Conservation (phyloP, 2,888 invertebrate genomes). For the Blastobasis lacticolella region DNA sequence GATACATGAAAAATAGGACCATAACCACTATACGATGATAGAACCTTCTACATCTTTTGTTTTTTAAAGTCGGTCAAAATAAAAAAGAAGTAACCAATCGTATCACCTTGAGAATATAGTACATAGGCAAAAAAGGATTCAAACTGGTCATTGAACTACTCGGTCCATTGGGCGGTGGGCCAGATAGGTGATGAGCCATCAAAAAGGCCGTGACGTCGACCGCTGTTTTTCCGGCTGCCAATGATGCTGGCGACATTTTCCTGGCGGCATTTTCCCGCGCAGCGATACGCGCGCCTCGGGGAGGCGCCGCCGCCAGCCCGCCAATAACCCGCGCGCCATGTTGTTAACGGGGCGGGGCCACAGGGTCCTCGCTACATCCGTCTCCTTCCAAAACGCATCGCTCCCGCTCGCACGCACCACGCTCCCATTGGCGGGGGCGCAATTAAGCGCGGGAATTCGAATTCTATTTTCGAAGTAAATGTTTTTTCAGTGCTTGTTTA, state of each 20-base stretch:
- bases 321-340: slow-evolving; percentile 79
- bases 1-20: too few species aligned
- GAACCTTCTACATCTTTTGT: too few species aligned
- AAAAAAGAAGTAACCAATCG: too few species aligned
- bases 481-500: slow-evolving; percentile 65
- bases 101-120: slow-evolving; percentile 1
- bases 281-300: slow-evolving; percentile 39
- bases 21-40: too few species aligned
- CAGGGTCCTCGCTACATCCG: slow-evolving; percentile 30
- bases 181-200: too few species aligned
- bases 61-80: too few species aligned
- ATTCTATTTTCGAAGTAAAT: slow-evolving; percentile 71
- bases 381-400: slow-evolving; percentile 37
- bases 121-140: slow-evolving; percentile 14
- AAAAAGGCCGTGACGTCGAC: slow-evolving; percentile 4
- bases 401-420: slow-evolving; percentile 48
- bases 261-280: slow-evolving; percentile 52
- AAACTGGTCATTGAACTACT: slow-evolving; percentile 1
- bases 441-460: slow-evolving; percentile 72
- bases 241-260: slow-evolving; percentile 34
- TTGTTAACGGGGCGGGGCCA: slow-evolving; percentile 76
- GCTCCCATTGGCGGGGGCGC: slow-evolving; percentile 63
- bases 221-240: slow-evolving; percentile 23
- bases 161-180: too few species aligned
- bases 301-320: slow-evolving; percentile 52